Conservation (phyloP, 2,797 vertebrate genomes). For the Natrix natrix region DNA sequence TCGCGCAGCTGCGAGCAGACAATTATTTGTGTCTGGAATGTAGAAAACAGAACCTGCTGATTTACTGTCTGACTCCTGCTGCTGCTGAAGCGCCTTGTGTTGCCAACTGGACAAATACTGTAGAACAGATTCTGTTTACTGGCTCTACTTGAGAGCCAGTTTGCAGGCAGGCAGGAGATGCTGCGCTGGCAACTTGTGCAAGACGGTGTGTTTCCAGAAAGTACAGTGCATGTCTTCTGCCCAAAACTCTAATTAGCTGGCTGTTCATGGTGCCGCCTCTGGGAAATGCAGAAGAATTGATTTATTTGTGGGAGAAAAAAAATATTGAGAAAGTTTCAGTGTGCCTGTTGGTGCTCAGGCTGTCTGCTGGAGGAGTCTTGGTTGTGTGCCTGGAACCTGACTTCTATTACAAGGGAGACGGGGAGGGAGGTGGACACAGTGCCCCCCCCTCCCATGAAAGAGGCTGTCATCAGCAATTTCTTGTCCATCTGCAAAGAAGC, state of each 20-base stretch:
- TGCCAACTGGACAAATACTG: too few relatives aligned
- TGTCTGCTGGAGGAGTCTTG: background rate
- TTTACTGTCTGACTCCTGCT: background rate
- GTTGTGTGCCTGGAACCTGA: background rate
- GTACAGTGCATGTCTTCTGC: background rate
- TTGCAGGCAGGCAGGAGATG: background rate
- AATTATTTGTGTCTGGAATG: background rate
- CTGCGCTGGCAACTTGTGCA: background rate
- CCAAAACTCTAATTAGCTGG: background rate
- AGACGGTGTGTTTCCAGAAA: background rate
- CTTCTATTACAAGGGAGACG: background rate
- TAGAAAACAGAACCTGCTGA: background rate
- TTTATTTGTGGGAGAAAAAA: background rate
- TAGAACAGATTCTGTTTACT: background rate
- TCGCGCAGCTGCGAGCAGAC: background rate
- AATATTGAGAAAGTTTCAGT: background rate
- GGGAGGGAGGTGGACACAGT: background rate
- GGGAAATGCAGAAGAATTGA: background rate
- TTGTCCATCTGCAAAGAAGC: background rate
- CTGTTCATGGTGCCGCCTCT: background rate
- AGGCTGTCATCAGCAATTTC: background rate
- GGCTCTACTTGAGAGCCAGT: background rate
- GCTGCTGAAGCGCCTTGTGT: background rate
- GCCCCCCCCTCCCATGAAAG: background rate
- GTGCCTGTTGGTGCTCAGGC: background rate